These are phyloP conservation scores for Dromaius novaehollandiae DNA, from an alignment of 2,113 vertebrate genomes.

Conservation along the genomic window DNA sequence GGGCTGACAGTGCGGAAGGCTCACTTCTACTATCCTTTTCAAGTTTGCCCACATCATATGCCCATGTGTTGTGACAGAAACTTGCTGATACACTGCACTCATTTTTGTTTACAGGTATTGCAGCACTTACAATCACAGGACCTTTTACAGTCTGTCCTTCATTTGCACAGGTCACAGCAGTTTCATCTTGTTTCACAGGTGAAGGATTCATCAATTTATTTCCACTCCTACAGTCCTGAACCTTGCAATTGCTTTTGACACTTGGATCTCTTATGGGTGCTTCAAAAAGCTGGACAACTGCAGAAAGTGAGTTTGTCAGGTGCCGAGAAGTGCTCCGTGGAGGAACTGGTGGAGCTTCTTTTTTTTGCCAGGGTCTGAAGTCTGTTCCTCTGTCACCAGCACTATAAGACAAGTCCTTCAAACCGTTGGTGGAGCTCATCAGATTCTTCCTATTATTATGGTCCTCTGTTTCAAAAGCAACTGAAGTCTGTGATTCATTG, in stretches of 20 bases:
- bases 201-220: conserved; percentile 73
- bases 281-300: conserved; percentile 70
- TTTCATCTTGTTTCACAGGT: conserved; percentile 74
- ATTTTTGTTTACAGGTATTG: conserved; percentile 51
- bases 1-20: conserved; percentile 74
- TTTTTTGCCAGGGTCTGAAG: conserved; percentile 64
- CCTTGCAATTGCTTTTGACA: neutral
- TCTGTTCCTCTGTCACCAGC: conserved; percentile 48
- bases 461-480: conserved; percentile 77
- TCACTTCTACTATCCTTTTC: conserved; percentile 61
- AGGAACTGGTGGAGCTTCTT: conserved; percentile 83
- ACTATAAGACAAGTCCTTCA: conserved; percentile 17
- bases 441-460: conserved; percentile 78
- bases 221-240: conserved; percentile 63
- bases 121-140: conserved; percentile 51
- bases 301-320: conserved; percentile 73
- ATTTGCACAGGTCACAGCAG: conserved; percentile 72
- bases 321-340: conserved; percentile 90
- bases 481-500: conserved; percentile 62
- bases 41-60: conserved; percentile 77
- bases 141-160: conserved; percentile 77
- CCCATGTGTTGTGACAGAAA: conserved; percentile 84
- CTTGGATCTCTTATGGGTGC: conserved; percentile 70
- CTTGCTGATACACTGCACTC: conserved; percentile 65
- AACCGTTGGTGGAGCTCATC: conserved; percentile 37